Base-by-base conservation (phyloP, 2,797 vertebrate genomes). In the Ctenochaetus hawaiiensis region DNA sequence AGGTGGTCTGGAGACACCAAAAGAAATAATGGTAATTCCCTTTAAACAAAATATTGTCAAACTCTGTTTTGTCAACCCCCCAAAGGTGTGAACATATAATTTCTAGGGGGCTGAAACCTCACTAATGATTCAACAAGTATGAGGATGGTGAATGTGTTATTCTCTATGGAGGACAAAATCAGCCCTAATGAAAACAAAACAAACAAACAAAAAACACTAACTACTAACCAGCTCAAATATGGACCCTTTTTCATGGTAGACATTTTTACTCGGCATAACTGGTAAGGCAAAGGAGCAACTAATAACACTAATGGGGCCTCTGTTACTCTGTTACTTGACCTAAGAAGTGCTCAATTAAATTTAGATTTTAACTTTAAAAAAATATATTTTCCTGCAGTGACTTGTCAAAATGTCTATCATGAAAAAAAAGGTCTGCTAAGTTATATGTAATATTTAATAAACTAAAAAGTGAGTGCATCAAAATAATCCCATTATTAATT, bases 81-180 rank as follows among this genome's bases (percentile, higher is more conserved):
- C 2, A 48, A 49, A 59, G 61, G 41, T 44, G 9, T 34, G 70
- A 69, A 58, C 2, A 13, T 20, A 17, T 41, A 22, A 37, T 7
- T 30, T 63, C 3, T 12, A 34, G 20, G 17, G 20, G n/a, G 56
- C 8, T 67, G 53, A 77, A 57, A 52, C 6, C 22, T 10, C 18
- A 22, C 6, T 20, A 34, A 75, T 4, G 10, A 41, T 17, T 65
- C 45, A 83, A 80, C 39, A 49, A 26, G 63, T 59, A 2, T 54
- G 23, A 71, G 83, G 75, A 52, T 57, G 59, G 2, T 80, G 39
- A 90, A 85, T 81, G 58, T 67, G 78, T 60, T 80, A 39, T 3
- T 71, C 57, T 34, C 44, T 54, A 43, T 81, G 66, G 78, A 84
- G 62, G 68, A 74, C 34, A 86, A 81, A 83, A 81, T 72, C 65